Evolutionary conservation across 2,888 invertebrate species (phyloP).

Genomic region (Tenthredo scrophulariae): DNA sequence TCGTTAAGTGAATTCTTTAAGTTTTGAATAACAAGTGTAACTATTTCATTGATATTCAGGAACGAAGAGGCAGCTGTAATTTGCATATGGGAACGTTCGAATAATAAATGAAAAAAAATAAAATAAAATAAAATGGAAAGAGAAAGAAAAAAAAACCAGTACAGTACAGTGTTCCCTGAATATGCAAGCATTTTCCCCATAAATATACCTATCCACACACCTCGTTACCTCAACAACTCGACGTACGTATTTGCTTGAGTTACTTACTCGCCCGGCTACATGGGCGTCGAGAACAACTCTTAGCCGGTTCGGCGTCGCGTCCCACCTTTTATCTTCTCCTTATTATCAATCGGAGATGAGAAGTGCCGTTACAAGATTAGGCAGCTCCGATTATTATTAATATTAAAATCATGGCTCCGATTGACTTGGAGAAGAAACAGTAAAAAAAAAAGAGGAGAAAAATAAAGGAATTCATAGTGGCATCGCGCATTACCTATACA

Average conservation of each 20-base stretch:
- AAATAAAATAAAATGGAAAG: background rate
- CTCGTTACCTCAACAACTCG: slow-evolving; percentile 16
- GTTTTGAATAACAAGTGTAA: background rate
- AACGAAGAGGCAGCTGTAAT: slow-evolving; percentile 35
- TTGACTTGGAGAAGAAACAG: slow-evolving; percentile 13
- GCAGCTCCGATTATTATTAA: slow-evolving; percentile 22
- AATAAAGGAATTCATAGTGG: background rate
- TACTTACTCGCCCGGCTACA: slow-evolving; percentile 15
- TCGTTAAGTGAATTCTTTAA: background rate
- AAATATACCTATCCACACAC: slow-evolving; percentile 26
- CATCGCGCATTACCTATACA: background rate
- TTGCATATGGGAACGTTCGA: slow-evolving; percentile 52
- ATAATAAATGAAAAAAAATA: slow-evolving; percentile 37
- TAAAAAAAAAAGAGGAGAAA: background rate
- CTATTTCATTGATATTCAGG: slow-evolving; percentile 46
- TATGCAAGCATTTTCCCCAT: slow-evolving; percentile 44
- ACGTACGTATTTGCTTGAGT: slow-evolving; percentile 15
- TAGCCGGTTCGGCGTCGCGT: slow-evolving; percentile 11
- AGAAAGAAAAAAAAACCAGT: background rate
- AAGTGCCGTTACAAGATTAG: slow-evolving; percentile 46
- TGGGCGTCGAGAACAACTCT: slow-evolving; percentile 28
- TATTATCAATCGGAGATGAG: slow-evolving; percentile 46
- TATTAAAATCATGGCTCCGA: slow-evolving; percentile 29
- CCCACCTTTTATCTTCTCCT: slow-evolving; percentile 43
- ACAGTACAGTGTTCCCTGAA: slow-evolving; percentile 42